Evolutionary conservation across 2,113 vertebrate genomes (phyloP), one percentile per base, ranked within the genome.

Genomic region (Mastomys coucha): DNA sequence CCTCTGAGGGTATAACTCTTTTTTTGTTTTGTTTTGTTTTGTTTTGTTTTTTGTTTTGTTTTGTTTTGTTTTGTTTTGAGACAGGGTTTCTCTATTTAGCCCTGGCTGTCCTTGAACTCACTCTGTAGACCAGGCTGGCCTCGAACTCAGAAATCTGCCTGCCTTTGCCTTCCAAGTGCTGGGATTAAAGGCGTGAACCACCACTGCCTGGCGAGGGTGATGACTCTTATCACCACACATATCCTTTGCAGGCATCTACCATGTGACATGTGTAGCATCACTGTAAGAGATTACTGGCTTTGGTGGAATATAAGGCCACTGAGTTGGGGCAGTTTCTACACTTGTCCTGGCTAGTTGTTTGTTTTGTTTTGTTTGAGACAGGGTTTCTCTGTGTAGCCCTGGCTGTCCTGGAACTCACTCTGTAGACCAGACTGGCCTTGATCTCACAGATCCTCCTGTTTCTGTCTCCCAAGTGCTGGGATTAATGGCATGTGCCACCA

Each of bases 181-280:
- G n/a, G n/a, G n/a, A n/a, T n/a, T n/a, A n/a, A n/a, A n/a, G n/a
- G n/a, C n/a, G n/a, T n/a, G n/a, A n/a, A n/a, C n/a, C n/a, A n/a
- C n/a, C n/a, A n/a, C n/a, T n/a, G n/a, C n/a, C n/a, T n/a, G n/a
- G n/a, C n/a, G n/a, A n/a, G n/a, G n/a, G n/a, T n/a, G n/a, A n/a
- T n/a, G n/a, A 33, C 51, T 73, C 65, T 56, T 6, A 0, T 17
- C 0, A 49, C 1, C 4, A 31, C 12, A n/a, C 26, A 3, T 4
- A 19, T 63, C 70, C 39, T 49, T 67, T 45, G 0, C 0, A 2
- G 70, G 63, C 20, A 42, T 36, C 16, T 33, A 24, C 22, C 11
- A 60, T 36, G 28, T 56, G 60, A 28, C 0, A 1, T 6, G n/a
- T 3, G 4, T 1, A 39, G 17, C 26, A 33, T 9, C 53, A 16